Evolutionary conservation across 2,888 invertebrate genomes (phyloP), one percentile per base, ranked within the genome.

Genomic region (Podotricha telesiphe): DNA sequence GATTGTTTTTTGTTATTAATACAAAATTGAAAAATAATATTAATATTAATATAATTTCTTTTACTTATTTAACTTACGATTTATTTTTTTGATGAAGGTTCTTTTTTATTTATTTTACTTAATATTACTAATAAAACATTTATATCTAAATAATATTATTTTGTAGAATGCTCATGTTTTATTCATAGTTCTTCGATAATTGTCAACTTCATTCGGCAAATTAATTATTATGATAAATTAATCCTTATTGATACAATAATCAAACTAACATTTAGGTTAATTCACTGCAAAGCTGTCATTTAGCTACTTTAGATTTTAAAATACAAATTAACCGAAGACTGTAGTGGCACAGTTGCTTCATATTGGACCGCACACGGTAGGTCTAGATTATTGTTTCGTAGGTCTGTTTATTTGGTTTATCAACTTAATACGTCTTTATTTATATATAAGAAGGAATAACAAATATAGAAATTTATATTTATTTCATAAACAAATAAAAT

Each of bases 181-280:
- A 17, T 47, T 47, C 47, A 47, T 47, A 47, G 6, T 17, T 47
- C 17, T 47, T 3, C 47, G 17, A 8, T 47, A 47, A 47, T 8
- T 17, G 47, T 47, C 2, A 47, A 8, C 47, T 17, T 47, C 8
- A 42, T 42, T 42, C 13, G 13, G 13, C 42, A 13, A 42, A 42
- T 42, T 42, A 42, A 42, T 42, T 47, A 47, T 47, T 17, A 47
- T 17, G 8, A 47, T 47, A 47, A 47, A 47, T 47, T 47, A 47
- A 47, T 47, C 47, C 45, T 47, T 17, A 6, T 47, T 47, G 5
- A 17, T 47, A 17, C 45, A 17, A 47, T 47, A 17, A 17, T 8
- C 8, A 17, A 17, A 42, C 11, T 13, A 42, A 42, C 11, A 42
- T 42, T 42, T 11, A 42, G 42, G 11, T 42, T 10, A 7, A 17